These are phyloP conservation scores for Cherax quadricarinatus DNA, from an alignment of 1,140 invertebrate genomes.

Conservation along the genomic window DNA sequence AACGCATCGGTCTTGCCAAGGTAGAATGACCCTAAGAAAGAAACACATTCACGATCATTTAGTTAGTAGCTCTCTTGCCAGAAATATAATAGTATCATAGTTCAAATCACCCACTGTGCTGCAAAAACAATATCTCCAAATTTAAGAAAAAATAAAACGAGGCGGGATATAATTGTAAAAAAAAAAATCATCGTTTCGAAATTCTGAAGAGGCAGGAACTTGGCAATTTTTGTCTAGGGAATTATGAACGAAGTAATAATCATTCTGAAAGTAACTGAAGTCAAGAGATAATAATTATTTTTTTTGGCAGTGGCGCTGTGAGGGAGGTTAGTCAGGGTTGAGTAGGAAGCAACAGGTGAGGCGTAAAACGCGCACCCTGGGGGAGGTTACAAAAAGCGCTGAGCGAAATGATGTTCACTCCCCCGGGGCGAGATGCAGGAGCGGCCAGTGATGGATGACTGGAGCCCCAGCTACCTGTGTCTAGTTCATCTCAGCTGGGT, in stretches of 20 bases:
- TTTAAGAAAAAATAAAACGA: no score
- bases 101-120: no score
- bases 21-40: no score
- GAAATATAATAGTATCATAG: no score
- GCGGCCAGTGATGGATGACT: not conserved
- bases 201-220: not conserved
- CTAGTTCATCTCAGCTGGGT: no score
- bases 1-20: no score
- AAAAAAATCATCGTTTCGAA: not conserved
- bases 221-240: not conserved
- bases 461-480: not conserved
- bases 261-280: no score
- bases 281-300: not conserved
- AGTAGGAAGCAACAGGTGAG: not conserved
- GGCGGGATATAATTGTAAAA: no score
- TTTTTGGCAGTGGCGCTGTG: not conserved
- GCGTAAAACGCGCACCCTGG: not conserved
- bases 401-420: not conserved
- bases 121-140: no score
- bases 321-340: not conserved
- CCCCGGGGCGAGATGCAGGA: not conserved
- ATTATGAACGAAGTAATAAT: not conserved
- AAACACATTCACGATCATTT: no score
- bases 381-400: not conserved
- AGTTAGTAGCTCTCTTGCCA: no score